phyloP scores from a whole-genome alignment of 1,140 invertebrate species.

The Lamellibrachia luymesi region DNA sequence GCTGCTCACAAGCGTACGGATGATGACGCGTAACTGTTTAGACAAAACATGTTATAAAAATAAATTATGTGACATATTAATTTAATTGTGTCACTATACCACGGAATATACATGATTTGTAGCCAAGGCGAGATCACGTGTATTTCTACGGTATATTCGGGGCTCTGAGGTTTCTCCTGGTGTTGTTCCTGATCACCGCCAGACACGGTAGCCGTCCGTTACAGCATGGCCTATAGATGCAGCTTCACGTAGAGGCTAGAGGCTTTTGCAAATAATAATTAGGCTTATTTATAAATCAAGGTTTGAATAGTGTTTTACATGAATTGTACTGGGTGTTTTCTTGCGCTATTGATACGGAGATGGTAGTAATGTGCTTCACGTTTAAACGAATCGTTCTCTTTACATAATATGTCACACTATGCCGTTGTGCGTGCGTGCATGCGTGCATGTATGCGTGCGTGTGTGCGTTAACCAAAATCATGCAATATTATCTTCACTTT shows the following conservation, averaged over 20 bases:
- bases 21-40: too few relatives aligned
- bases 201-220: not conserved
- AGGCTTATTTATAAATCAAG: not conserved
- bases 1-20: too few relatives aligned
- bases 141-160: too few relatives aligned
- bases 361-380: not conserved
- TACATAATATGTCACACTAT: not conserved
- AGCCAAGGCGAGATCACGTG: too few relatives aligned
- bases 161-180: not conserved
- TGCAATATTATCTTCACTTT: not conserved
- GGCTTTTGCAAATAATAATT: not conserved
- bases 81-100: too few relatives aligned
- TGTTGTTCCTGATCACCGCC: not conserved
- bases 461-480: too few relatives aligned
- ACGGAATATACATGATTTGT: too few relatives aligned
- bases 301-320: not conserved
- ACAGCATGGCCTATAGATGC: not conserved
- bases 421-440: not conserved
- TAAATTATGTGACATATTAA: too few relatives aligned
- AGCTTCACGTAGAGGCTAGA: not conserved
- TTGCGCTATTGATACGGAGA: not conserved
- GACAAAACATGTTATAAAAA: too few relatives aligned
- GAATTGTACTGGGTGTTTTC: not conserved
- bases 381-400: not conserved
- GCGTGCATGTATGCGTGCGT: too few relatives aligned